Conservation (phyloP, 2,888 invertebrate genomes). For the Busseola fusca region DNA sequence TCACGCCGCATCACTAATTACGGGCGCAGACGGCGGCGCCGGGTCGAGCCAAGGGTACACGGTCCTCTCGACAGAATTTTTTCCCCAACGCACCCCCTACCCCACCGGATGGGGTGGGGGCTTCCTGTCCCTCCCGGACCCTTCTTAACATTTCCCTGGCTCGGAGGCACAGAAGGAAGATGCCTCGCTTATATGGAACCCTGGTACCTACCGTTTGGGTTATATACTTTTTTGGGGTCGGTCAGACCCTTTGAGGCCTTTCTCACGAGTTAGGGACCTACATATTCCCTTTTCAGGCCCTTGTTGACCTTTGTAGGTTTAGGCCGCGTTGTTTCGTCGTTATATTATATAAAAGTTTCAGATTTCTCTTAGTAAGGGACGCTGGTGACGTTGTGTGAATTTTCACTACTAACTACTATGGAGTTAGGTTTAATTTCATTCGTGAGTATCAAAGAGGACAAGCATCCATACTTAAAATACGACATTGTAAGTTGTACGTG, state of each 20-base stretch:
- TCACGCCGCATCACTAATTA: slow-evolving; percentile 86
- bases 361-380: slow-evolving; percentile 67
- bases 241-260: slow-evolving; percentile 84
- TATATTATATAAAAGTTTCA: slow-evolving; percentile 77
- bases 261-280: slow-evolving; percentile 83
- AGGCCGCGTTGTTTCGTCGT: slow-evolving; percentile 77
- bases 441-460: slow-evolving; percentile 4
- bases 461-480: background rate
- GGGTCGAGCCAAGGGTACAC: slow-evolving; percentile 86
- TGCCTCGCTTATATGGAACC: slow-evolving; percentile 83
- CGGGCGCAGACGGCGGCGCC: slow-evolving; percentile 84
- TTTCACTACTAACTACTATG: slow-evolving; percentile 44
- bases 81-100: slow-evolving; percentile 79
- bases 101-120: slow-evolving; percentile 80
- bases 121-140: slow-evolving; percentile 84
- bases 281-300: slow-evolving; percentile 82
- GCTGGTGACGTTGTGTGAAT: slow-evolving; percentile 46
- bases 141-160: slow-evolving; percentile 88
- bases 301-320: slow-evolving; percentile 83
- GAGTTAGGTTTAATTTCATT: slow-evolving; percentile 37
- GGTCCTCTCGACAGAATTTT: slow-evolving; percentile 86
- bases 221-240: slow-evolving; percentile 88
- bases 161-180: slow-evolving; percentile 87
- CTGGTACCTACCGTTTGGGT: slow-evolving; percentile 82
- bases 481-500: background rate